Base-by-base conservation (phyloP, 2,113 vertebrate species). In the Catagonus wagneri region DNA sequence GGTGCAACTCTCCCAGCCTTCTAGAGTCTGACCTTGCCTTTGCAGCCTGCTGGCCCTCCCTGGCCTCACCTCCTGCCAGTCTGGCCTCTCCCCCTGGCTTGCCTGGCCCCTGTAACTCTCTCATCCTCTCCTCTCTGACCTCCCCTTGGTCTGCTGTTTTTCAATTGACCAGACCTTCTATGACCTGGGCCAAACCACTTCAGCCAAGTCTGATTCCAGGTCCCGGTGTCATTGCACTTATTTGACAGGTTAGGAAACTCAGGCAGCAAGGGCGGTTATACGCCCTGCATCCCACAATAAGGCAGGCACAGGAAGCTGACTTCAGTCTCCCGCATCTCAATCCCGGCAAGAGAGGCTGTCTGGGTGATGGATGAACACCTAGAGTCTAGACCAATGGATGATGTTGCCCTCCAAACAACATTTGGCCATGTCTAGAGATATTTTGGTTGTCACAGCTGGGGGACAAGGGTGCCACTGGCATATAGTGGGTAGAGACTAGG, bases 401-500 rank as follows among this genome's bases (percentile, higher is more conserved):
- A 34, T 1, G 44, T 1, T 17, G 20, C 3, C 10, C 19, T 80
- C 19, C 1, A 12, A 29, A 29, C 60, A 20, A 83, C 2, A 4
- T 39, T 22, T n/a, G 78, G 15, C 20, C 17, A 22, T 1, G 1
- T 74, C 66, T 25, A 1, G 15, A 34, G 60, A 52, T 44, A n/a
- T 36, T 76, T 36, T 78, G n/a, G 61, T 61, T 22, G 34, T 54
- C 44, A 50, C n/a, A 16, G 3, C 14, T 34, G 9, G 29, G 50
- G 29, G 9, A 14, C 1, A 7, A 56, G 17, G 79, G 1, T 23
- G 11, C 16, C 7, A 2, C 17, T 3, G 17, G 15, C n/a, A 14
- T 15, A 66, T 25, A 6, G 20, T 1, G 16, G 27, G 22, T 61
- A 23, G 66, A 32, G 39, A 7, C 15, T 20, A 44, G 25, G 36